A percentile compares a stretch with the other conserved stretches of the same genome.
phyloP scores from a whole-genome alignment of 2,113 vertebrate genomes.

The Heteronetta atricapilla region DNA sequence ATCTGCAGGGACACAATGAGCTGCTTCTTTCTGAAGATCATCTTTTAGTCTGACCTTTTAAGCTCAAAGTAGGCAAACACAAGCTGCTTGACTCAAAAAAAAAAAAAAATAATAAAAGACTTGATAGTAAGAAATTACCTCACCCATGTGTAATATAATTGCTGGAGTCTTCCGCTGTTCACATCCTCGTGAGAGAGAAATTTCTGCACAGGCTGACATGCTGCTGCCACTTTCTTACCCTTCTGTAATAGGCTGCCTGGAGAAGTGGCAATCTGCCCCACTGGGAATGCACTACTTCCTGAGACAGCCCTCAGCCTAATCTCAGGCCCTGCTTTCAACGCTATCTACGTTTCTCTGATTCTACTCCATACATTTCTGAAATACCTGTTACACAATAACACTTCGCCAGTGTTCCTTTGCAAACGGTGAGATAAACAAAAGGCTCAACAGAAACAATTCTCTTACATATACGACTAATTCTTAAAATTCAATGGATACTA shows the following conservation, averaged over 20 bases:
- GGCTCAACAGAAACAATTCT: neutral
- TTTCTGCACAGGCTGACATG: neutral
- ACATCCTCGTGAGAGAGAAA: neutral
- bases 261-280: neutral
- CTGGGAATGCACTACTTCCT: neutral
- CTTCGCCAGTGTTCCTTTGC: neutral
- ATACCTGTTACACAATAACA: neutral
- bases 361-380: neutral
- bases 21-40: neutral
- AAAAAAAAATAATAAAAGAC: neutral
- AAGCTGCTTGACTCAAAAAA: neutral
- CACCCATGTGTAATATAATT: neutral
- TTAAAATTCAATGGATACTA: neutral
- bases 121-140: neutral
- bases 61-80: neutral
- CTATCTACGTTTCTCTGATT: neutral
- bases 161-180: neutral
- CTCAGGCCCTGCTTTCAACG: neutral
- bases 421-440: neutral
- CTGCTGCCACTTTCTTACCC: neutral
- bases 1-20: neutral
- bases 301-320: neutral
- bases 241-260: neutral
- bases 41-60: conserved; percentile 12
- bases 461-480: neutral